phyloP scores from a whole-genome alignment of 2,113 vertebrate species.

The Tragelaphus scriptus region DNA sequence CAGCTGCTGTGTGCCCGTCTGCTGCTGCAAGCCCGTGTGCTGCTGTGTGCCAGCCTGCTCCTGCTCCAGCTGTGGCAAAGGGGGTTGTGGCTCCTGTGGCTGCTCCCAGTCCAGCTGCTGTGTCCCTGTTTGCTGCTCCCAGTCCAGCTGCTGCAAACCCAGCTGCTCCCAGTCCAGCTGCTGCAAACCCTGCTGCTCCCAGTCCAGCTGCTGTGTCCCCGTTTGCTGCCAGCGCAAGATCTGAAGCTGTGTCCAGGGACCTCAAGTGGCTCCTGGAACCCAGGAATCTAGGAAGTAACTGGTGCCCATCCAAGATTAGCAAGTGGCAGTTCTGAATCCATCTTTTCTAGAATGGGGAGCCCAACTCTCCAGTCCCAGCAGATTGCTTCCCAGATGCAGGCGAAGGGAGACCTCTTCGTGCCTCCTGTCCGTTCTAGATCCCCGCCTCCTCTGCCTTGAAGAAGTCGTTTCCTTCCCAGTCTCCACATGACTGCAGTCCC shows the following conservation, averaged over 20 bases:
- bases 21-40: too few species aligned
- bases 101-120: not conserved
- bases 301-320: not conserved
- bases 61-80: too few species aligned
- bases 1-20: too few species aligned
- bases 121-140: not conserved
- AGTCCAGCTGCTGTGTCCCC: not conserved
- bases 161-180: not conserved
- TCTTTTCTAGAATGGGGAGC: not conserved
- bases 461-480: not conserved
- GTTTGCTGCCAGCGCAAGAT: not conserved
- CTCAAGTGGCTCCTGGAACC: not conserved
- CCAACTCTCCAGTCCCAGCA: not conserved
- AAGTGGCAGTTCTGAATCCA: not conserved
- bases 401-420: not conserved
- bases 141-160: not conserved
- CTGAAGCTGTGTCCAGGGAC: not conserved
- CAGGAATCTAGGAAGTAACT: not conserved
- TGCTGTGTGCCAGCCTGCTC: too few species aligned
- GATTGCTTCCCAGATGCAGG: not conserved
- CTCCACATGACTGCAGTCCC: not conserved
- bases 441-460: not conserved
- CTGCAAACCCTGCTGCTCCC: not conserved
- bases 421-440: not conserved
- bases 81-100: not conserved